Conservation (phyloP, 2,797 vertebrate species). For the Nannoperca obscura region DNA sequence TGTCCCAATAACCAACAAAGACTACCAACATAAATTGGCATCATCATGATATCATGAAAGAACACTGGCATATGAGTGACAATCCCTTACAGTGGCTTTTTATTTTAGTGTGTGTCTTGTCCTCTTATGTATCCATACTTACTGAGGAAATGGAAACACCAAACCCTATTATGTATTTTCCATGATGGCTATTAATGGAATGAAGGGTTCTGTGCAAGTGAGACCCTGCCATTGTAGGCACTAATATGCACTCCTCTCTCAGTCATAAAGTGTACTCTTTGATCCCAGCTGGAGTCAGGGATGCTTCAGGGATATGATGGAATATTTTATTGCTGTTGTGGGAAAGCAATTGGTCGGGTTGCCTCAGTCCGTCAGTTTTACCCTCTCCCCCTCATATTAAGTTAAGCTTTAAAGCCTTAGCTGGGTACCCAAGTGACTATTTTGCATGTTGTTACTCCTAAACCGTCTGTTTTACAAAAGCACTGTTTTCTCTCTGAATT, state of each 20-base stretch:
- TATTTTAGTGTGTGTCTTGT: constrained; percentile 2
- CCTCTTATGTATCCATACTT: constrained; percentile 33
- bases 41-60: constrained; percentile 7
- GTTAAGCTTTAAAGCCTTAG: constrained; percentile 71
- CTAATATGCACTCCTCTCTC: constrained; percentile 71
- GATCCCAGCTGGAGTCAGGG: constrained; percentile 83
- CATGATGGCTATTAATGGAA: constrained; percentile 71
- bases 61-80: not conserved
- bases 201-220: constrained; percentile 53
- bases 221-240: constrained; percentile 55
- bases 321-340: constrained; percentile 81
- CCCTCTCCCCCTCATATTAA: constrained; percentile 59
- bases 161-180: constrained; percentile 57
- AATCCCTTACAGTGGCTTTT: not conserved
- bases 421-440: constrained; percentile 65
- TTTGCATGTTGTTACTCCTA: constrained; percentile 72
- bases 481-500: constrained; percentile 26
- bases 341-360: constrained; percentile 63
- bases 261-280: constrained; percentile 80
- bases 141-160: constrained; percentile 61
- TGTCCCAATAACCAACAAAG: not conserved
- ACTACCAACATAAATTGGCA: not conserved
- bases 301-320: constrained; percentile 82
- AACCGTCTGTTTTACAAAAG: constrained; percentile 70
- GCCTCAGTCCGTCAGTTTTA: constrained; percentile 55